Evolutionary conservation across 2,113 vertebrate genomes (phyloP), one percentile per base, ranked within the genome.

Genomic region (Tragelaphus strepsiceros): DNA sequence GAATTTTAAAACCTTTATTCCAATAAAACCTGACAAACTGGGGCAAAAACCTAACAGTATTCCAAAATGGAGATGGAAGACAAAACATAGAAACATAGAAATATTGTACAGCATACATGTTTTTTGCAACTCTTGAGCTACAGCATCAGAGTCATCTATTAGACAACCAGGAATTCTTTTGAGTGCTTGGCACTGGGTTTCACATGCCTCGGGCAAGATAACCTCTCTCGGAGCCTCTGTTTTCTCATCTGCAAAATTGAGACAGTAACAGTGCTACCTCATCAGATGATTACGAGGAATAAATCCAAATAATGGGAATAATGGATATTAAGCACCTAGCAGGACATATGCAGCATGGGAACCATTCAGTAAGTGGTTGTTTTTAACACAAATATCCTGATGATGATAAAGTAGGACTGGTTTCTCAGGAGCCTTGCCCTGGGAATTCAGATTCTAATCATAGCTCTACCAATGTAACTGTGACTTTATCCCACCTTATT

Each of bases 21-120:
- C 58, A 93, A 35, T 24, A 15, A 91, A 54, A 87, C 49, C 92
- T 96, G 96, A 92, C 90, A 54, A 59, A 49, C 8, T 96, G 89
- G 32, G 62, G 22, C 35, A 62, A 77, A 89, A 94, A 90, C 56
- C 85, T 64, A 39, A 78, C 56, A 86, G 8, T 84, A 82, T 97
- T 97, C 93, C 92, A 96, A 98, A 92, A 53, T 56, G 30, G 26
- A 97, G 46, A 58, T 39, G 59, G 85, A 95, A 94, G 96, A 97
- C 16, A 46, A 92, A 84, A 62, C 81, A 22, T 3, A 67, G 83
- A 88, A 61, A 53, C 81, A 22, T 3, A 67, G 83, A 88, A 61
- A 53, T 26, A 67, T 35, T 77, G 92, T n/a, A 22, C 15, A n/a
- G 3, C 39, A 7, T 43, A 10, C 30, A 35, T 46, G 11, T 61